Percentiles rank a stretch among this genome's conserved stretches.
Evolutionary conservation across 2,797 vertebrate genomes (phyloP).

Genomic region (Sphenodon punctatus): DNA sequence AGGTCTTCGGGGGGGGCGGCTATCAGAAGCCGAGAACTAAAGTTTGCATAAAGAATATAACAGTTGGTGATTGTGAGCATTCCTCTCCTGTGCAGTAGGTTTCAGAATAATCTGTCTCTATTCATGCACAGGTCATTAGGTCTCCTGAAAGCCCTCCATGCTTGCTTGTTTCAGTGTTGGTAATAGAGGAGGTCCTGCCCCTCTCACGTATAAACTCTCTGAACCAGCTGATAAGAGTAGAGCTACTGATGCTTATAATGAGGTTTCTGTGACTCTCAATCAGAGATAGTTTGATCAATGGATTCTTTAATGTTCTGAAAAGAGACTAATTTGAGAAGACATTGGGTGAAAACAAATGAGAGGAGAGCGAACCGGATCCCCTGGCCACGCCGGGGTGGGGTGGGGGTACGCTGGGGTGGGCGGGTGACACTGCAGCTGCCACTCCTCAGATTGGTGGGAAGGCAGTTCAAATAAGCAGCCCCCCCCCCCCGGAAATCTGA

Average conservation of each 20-base stretch:
- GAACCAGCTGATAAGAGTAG: not conserved
- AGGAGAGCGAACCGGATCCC: too few species aligned
- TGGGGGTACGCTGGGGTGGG: too few species aligned
- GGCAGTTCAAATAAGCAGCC: too few species aligned
- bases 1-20: too few species aligned
- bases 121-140: slow-evolving; percentile 62
- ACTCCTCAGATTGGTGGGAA: too few species aligned
- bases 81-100: slow-evolving; percentile 71
- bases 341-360: too few species aligned
- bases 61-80: slow-evolving; percentile 70
- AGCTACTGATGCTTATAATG: too few species aligned
- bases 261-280: too few species aligned
- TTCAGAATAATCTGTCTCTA: slow-evolving; percentile 75
- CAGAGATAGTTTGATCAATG: not conserved
- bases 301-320: not conserved
- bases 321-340: too few species aligned
- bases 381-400: too few species aligned
- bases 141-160: slow-evolving; percentile 59
- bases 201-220: not conserved
- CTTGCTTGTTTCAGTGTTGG: slow-evolving; percentile 64
- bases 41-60: slow-evolving; percentile 25
- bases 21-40: slow-evolving; percentile 52
- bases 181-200: slow-evolving; percentile 56
- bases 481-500: too few species aligned
- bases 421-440: too few species aligned